These are phyloP conservation scores for Muscicapa comitata DNA, from an alignment of 2,797 vertebrate species.

Conservation along the genomic window DNA sequence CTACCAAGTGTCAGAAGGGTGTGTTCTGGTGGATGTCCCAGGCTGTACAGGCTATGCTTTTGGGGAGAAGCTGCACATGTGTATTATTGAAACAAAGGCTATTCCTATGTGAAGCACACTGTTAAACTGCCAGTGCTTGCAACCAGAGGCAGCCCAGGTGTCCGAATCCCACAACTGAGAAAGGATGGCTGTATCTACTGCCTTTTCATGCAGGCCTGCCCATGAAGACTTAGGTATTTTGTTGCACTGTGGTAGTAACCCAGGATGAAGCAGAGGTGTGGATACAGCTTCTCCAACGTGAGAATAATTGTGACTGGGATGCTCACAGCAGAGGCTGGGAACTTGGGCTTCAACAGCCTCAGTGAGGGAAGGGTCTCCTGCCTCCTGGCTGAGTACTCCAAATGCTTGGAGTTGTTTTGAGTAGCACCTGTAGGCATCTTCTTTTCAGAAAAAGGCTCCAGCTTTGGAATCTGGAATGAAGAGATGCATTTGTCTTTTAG, in stretches of 20 bases:
- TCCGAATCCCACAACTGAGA: not conserved
- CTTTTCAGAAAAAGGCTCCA: not conserved
- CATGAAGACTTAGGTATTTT: not conserved
- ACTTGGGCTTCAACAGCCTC: not conserved
- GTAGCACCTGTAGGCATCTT: not conserved
- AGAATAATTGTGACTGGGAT: too few relatives aligned
- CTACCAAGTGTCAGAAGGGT: not conserved
- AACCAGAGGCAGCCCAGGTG: not conserved
- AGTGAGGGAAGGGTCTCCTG: not conserved
- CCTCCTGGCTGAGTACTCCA: not conserved
- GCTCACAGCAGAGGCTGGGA: not conserved
- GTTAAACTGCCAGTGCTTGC: not conserved
- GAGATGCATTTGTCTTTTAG: not conserved
- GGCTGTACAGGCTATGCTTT: not conserved
- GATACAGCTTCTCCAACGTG: fast-evolving
- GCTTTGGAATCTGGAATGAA: not conserved
- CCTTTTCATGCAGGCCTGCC: not conserved
- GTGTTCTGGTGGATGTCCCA: not conserved
- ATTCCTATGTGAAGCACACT: not conserved
- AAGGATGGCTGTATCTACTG: not conserved
- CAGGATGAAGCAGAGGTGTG: not conserved
- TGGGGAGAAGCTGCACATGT: fast-evolving
- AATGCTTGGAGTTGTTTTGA: not conserved
- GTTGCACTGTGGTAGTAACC: not conserved
- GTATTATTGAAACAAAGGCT: not conserved